Evolutionary conservation across 2,113 vertebrate genomes (phyloP).

Genomic region (Datnioides undecimradiatus): DNA sequence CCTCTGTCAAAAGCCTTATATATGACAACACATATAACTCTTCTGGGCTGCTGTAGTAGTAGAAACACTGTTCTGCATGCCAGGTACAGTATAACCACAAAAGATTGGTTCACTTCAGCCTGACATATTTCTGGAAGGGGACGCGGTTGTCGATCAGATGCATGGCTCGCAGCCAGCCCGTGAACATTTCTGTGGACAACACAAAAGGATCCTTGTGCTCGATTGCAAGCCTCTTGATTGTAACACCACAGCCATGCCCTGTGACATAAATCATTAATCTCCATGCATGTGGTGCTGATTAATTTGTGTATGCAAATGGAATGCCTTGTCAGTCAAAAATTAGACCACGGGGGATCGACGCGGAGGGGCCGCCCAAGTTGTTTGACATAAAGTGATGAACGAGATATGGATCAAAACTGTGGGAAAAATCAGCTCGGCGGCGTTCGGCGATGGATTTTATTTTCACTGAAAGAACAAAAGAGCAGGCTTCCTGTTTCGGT

Average conservation of each 20-base stretch:
- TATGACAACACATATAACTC: constrained; percentile 56
- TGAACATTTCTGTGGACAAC: constrained; percentile 49
- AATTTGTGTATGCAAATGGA: constrained; percentile 71
- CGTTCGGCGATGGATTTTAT: constrained; percentile 19
- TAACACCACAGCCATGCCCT: constrained; percentile 47
- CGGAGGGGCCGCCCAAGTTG: constrained; percentile 50
- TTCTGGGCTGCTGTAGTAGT: constrained; percentile 51
- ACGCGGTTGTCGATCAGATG: constrained; percentile 57
- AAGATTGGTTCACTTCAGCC: constrained; percentile 55
- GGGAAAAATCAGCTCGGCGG: constrained; percentile 9
- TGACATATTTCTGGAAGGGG: constrained; percentile 74
- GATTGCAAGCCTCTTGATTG: constrained; percentile 47
- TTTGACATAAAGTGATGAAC: constrained; percentile 62
- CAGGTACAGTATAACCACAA: constrained; percentile 71
- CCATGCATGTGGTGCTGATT: constrained; percentile 61
- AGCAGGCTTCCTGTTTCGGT: not conserved
- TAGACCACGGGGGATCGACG: constrained; percentile 34
- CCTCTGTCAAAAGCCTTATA: constrained; percentile 40
- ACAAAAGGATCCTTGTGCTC: constrained; percentile 72
- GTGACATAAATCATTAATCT: constrained; percentile 70
- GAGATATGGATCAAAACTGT: constrained; percentile 52
- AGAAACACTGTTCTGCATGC: constrained; percentile 62
- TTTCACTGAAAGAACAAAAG: constrained; percentile 31
- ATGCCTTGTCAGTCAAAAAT: constrained; percentile 50
- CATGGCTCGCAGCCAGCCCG: constrained; percentile 45